Conservation (phyloP, 1,140 invertebrate genomes). For the Zaprionus davidi region DNA sequence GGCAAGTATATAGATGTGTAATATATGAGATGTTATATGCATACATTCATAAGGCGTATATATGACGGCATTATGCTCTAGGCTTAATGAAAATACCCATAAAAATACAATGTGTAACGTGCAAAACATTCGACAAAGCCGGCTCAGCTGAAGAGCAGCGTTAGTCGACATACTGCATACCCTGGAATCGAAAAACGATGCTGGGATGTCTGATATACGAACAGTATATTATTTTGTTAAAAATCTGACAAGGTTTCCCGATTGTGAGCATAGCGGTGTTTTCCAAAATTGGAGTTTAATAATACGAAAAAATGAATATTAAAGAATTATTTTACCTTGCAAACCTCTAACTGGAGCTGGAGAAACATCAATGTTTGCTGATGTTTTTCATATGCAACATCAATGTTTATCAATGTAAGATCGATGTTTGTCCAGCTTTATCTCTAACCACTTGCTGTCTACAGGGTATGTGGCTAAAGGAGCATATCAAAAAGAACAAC, state of each 20-base stretch:
- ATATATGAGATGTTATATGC: constrained; percentile 17
- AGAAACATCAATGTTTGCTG: no score
- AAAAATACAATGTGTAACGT: constrained; percentile 36
- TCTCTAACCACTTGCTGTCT: neutral
- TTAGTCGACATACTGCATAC: neutral
- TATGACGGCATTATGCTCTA: constrained; percentile 36
- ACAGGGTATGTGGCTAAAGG: constrained; percentile 42
- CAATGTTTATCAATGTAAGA: neutral
- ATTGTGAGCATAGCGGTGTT: neutral
- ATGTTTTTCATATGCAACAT: neutral
- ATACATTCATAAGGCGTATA: constrained; percentile 10
- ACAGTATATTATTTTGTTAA: neutral
- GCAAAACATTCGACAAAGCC: constrained; percentile 7
- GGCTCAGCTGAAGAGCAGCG: neutral
- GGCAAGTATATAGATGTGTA: constrained; percentile 32
- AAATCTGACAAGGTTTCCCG: no score
- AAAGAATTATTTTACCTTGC: no score
- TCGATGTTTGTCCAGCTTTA: no score
- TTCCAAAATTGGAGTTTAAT: neutral
- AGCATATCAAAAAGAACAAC: constrained; percentile 35
- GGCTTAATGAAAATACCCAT: constrained; percentile 42
- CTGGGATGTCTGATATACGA: neutral
- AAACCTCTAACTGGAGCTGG: no score
- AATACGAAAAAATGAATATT: neutral
- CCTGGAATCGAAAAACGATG: neutral